A percentile compares a stretch with the other conserved stretches of the same genome.
Evolutionary conservation across 2,113 vertebrate species (phyloP).

Genomic region (Mionectes macconnelli): DNA sequence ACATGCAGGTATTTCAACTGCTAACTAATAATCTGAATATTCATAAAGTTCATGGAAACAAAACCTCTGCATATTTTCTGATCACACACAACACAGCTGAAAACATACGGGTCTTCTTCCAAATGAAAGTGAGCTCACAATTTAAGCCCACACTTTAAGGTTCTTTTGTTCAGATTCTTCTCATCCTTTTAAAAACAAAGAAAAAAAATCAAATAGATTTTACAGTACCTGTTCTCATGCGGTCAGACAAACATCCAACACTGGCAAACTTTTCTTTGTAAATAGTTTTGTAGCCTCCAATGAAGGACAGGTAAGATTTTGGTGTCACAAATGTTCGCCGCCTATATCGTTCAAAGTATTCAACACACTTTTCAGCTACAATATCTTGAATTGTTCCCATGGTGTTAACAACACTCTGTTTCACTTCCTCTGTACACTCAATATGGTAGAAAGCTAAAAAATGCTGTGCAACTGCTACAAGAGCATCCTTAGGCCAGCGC

Average conservation of each 20-base stretch:
- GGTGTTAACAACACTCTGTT: constrained; percentile 75
- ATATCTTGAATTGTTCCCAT: constrained; percentile 86
- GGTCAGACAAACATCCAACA: constrained; percentile 76
- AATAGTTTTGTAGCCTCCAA: constrained; percentile 81
- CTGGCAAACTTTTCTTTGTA: constrained; percentile 75
- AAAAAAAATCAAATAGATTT: not conserved
- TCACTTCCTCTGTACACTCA: constrained; percentile 79
- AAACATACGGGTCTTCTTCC: not conserved
- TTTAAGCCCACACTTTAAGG: not conserved
- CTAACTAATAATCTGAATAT: not conserved
- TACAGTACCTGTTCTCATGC: constrained; percentile 80
- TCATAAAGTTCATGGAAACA: not conserved
- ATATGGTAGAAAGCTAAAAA: constrained; percentile 79
- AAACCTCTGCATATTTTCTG: not conserved
- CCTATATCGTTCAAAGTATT: constrained; percentile 84
- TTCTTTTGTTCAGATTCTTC: not conserved
- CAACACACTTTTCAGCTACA: constrained; percentile 79
- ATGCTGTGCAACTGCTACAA: constrained; percentile 82
- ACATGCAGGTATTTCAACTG: not conserved
- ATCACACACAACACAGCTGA: not conserved
- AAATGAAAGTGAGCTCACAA: not conserved
- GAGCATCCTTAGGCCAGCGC: constrained; percentile 83
- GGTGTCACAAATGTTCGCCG: constrained; percentile 84
- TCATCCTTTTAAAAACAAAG: not conserved
- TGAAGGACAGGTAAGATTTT: constrained; percentile 85